Evolutionary conservation across 92 coral and sea anemone species (phyloP).

Genomic region (Meandrina meandrites): DNA sequence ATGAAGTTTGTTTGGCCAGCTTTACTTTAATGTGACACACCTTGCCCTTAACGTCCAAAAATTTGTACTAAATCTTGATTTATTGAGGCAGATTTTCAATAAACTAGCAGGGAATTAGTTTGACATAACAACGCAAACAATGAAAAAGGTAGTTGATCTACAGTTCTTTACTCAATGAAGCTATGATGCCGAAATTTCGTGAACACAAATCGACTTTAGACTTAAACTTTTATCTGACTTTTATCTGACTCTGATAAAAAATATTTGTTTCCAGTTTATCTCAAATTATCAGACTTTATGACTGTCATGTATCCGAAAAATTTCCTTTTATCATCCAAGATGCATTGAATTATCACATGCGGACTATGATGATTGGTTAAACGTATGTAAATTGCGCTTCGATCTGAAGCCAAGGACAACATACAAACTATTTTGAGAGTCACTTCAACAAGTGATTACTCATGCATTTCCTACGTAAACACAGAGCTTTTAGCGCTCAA

Average conservation of each 20-base stretch:
- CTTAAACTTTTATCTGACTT: background rate
- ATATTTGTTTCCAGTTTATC: background rate
- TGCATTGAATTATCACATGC: background rate
- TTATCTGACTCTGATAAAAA: background rate
- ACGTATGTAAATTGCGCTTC: slow-evolving; percentile 31
- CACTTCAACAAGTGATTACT: slow-evolving; percentile 36
- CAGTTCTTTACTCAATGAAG: background rate
- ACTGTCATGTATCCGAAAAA: background rate
- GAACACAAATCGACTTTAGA: background rate
- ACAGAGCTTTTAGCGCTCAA: slow-evolving; percentile 36
- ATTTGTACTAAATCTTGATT: background rate
- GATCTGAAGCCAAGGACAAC: slow-evolving; percentile 36
- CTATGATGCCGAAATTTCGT: background rate
- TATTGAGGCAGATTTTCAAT: background rate
- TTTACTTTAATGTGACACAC: background rate
- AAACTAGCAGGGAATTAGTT: background rate
- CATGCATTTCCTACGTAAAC: slow-evolving; percentile 50
- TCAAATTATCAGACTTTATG: background rate
- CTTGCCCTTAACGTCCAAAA: background rate
- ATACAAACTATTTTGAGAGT: slow-evolving; percentile 42
- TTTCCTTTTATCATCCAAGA: background rate
- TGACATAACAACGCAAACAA: slow-evolving; percentile 17
- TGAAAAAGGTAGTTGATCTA: background rate
- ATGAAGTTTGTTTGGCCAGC: background rate
- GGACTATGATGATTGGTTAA: slow-evolving; percentile 10